These are phyloP conservation scores for Bolinopsis microptera DNA, from an alignment of 37 sponge, comb jelly and placozoan species.

Conservation along the genomic window DNA sequence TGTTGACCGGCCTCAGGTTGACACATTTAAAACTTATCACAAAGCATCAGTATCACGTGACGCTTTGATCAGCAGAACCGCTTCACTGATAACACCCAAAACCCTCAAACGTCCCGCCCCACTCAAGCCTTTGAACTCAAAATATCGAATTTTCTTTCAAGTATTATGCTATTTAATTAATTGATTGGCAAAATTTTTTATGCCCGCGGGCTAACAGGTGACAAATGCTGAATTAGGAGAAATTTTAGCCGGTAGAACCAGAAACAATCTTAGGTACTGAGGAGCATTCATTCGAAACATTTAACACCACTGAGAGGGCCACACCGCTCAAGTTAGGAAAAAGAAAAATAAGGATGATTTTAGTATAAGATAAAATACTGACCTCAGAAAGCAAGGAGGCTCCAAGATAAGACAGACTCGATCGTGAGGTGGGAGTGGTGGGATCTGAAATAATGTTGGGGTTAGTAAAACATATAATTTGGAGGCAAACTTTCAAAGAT, in stretches of 20 bases:
- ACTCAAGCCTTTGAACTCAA: not conserved
- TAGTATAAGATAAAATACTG: no score
- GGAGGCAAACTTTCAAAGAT: no score
- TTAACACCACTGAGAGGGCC: no score
- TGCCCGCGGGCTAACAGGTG: no score
- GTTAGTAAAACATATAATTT: not conserved
- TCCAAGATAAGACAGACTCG: not conserved
- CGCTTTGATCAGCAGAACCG: not conserved
- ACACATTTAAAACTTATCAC: not conserved
- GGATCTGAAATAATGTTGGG: not conserved
- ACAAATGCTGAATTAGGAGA: no score
- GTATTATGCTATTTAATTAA: not conserved
- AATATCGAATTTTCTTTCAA: not conserved
- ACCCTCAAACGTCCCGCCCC: not conserved
- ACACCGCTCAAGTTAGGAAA: no score
- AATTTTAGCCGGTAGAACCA: no score
- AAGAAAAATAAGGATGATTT: no score
- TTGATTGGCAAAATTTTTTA: not conserved
- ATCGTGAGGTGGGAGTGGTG: not conserved
- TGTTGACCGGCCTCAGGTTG: not conserved
- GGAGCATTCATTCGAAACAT: no score
- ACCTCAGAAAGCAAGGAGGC: slow-evolving; percentile 20
- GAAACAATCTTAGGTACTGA: no score
- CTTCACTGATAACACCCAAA: not conserved
- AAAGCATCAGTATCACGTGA: not conserved